Evolutionary conservation across 2,113 vertebrate genomes (phyloP), one percentile per base, ranked within the genome.

Genomic region (Siphamia tubifer): DNA sequence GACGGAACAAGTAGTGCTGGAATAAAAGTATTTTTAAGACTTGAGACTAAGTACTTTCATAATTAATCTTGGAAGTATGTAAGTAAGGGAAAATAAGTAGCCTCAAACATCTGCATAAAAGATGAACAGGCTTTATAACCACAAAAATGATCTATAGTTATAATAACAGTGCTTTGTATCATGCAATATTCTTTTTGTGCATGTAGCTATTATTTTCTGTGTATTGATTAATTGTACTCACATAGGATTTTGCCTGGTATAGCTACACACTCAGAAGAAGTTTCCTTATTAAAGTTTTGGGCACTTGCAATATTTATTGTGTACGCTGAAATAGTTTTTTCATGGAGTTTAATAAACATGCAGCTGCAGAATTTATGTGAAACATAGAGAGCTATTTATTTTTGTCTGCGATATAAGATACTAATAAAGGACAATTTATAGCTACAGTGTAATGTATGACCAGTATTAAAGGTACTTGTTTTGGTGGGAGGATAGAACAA

Each of bases 21-120:
- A 16, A 42, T 40, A 24, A 23, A n/a, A n/a, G n/a, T n/a, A n/a
- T n/a, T n/a, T n/a, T n/a, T n/a, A n/a, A n/a, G n/a, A n/a, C n/a
- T n/a, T n/a, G n/a, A n/a, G n/a, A n/a, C n/a, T n/a, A n/a, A n/a
- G n/a, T n/a, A n/a, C n/a, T n/a, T n/a, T n/a, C n/a, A n/a, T n/a
- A n/a, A n/a, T n/a, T n/a, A n/a, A n/a, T n/a, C n/a, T n/a, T n/a
- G n/a, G n/a, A n/a, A n/a, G n/a, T n/a, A n/a, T n/a, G n/a, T n/a
- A n/a, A n/a, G n/a, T n/a, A n/a, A n/a, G n/a, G n/a, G n/a, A n/a
- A n/a, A n/a, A n/a, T n/a, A n/a, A n/a, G n/a, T n/a, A n/a, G n/a
- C n/a, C n/a, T n/a, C 64, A 55, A 66, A 65, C 63, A 49, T 65
- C 35, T 23, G 27, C 5, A 16, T 9, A 36, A 49, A 60, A 66